Percentiles rank a stretch among this genome's conserved stretches.
Conservation (phyloP, 2,113 vertebrate species). For the Lampris incognitus region DNA sequence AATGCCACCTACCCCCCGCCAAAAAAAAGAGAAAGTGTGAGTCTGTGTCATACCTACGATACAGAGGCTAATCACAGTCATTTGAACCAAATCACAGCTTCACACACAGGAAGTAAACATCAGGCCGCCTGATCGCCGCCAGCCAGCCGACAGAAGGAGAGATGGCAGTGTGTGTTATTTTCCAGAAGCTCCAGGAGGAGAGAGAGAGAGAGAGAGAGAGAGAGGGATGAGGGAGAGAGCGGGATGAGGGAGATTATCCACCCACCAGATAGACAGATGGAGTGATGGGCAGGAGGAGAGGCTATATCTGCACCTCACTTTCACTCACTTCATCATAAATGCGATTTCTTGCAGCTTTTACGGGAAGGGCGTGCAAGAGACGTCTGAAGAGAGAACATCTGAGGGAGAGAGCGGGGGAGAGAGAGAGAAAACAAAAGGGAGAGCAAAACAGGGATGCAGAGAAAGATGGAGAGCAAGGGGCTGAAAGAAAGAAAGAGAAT, state of each 20-base stretch:
- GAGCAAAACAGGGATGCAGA: not conserved
- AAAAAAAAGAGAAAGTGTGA: conserved; percentile 1
- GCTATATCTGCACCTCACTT: conserved; percentile 18
- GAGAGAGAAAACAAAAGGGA: not conserved
- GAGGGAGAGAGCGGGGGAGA: not conserved
- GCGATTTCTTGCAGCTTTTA: conserved; percentile 21
- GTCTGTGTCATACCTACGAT: conserved; percentile 9
- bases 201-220: conserved; percentile 25
- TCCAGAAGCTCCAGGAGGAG: not conserved
- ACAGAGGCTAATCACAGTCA: conserved; percentile 31
- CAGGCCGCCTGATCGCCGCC: conserved; percentile 1
- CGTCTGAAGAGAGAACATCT: too few species aligned
- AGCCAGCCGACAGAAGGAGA: conserved; percentile 16
- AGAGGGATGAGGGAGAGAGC: conserved; percentile 13
- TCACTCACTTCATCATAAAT: conserved; percentile 31
- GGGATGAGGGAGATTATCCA: conserved; percentile 21
- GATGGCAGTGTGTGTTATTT: conserved; percentile 1
- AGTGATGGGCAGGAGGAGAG: conserved; percentile 15
- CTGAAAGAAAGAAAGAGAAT: too few species aligned
- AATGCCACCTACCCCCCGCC: too few species aligned
- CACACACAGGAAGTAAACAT: not conserved
- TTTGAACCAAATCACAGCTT: conserved; percentile 40
- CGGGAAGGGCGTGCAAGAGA: not conserved
- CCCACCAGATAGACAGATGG: conserved; percentile 32
- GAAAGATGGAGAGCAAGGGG: not conserved